Evolutionary conservation across 2,113 vertebrate species (phyloP), one percentile per base, ranked within the genome.

Genomic region (Microtus pennsylvanicus): DNA sequence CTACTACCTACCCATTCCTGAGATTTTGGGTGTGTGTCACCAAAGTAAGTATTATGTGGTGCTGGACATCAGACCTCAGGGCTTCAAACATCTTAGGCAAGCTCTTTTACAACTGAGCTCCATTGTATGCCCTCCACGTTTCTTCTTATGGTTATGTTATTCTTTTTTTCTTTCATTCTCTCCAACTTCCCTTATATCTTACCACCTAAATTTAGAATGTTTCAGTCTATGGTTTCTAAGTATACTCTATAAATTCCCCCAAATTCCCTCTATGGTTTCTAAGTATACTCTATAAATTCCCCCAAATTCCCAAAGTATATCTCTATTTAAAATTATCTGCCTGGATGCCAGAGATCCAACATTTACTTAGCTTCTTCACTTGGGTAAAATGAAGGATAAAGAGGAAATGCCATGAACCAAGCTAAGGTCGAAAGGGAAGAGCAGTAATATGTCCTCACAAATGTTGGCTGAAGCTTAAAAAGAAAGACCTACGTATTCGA

Each of bases 111-210:
- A 22, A 69, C 28, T 22, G 7, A 69, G 30, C 63, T 22, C 13
- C 42, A 50, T 69, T 1, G 1, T 17, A 45, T 13, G 16, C 2
- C 42, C 10, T 69, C 22, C 1, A 0, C 22, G 5, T 0, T 35
- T n/a, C 86, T 61, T 35, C 38, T 55, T 33, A 33, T 77, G 8
- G 28, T 1, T 4, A 0, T 2, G 0, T n/a, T 16, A 38, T 3
- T 4, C 69, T 42, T 85, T 52, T 52, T 61, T 87, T 4, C 4
- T 55, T 87, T 87, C 38, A 1, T 42, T 78, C 16, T 38, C 42
- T 28, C 9, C 67, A 72, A 89, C 3, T 1, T 35, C 55, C 8
- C 19, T 81, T 72, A 89, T 3, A 5, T 94, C 13, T 30, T 38
- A 9, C 5, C 69, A 9, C 50, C 63, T 69, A 93, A 94, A 90